Evolutionary conservation across 2,797 vertebrate genomes (phyloP), one percentile per base, ranked within the genome.

Genomic region (Catostomus latipinnis): DNA sequence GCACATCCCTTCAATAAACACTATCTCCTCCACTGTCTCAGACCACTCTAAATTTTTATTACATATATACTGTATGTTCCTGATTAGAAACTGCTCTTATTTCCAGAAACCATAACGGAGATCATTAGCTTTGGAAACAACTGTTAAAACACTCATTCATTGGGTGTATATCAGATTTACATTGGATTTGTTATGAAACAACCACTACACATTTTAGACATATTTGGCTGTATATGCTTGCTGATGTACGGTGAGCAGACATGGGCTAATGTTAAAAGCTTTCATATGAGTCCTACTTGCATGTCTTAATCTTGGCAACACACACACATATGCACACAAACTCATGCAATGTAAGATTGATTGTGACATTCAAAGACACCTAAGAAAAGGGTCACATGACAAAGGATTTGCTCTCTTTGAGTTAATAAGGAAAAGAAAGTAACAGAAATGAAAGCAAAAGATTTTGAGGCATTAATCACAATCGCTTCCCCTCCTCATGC

Each of bases 401-500:
- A 65, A 63, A 78, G 58, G 49, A 71, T 71, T 78, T 65, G 11
- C 68, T 66, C 77, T 14, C 61, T 66, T 80, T 80, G 53, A 73
- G 78, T 53, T 73, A 80, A 67, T 67, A 58, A 72, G 77, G 1
- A 4, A 34, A 71, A 56, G 56, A 63, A 71, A 71, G 58, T 56
- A 52, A 43, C 43, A 34, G 16, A 45, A 73, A 73, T 49, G 10
- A 71, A 58, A 72, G 52, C 45, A 52, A 80, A 67, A 73, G 8
- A 80, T 46, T 72, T 65, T 79, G 52, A 72, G 77, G 67, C 58
- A 70, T 60, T 77, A 73, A 66, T 80, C 52, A 67, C 49, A 60
- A 65, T 49, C 11, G 6, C 53, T 60, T 67, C 69, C 81, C 61
- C 74, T 82, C 61, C 75, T 43, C 8, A 3, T 54, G 45, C 56